Percentiles rank a stretch among this genome's conserved stretches.
Evolutionary conservation across 2,797 vertebrate species (phyloP).

Genomic region (Hypotaenidia okinawae): DNA sequence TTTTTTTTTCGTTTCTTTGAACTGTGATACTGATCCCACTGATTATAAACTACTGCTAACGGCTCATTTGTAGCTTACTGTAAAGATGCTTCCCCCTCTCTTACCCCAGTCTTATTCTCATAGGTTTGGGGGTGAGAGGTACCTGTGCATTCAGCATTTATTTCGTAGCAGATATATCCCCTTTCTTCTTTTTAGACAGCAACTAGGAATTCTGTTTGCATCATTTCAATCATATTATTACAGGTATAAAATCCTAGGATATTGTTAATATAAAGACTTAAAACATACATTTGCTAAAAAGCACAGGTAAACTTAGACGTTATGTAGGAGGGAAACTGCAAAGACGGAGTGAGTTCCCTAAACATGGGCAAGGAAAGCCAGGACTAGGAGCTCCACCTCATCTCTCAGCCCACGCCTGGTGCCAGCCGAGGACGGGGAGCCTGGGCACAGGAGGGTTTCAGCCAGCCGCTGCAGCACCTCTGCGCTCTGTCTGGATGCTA

Average conservation of each 20-base stretch:
- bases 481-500: neutral
- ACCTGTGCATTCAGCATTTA: slow-evolving; percentile 6
- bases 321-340: neutral
- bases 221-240: neutral
- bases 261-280: neutral
- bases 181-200: neutral
- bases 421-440: fast-evolving
- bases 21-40: neutral
- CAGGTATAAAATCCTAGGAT: neutral
- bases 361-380: neutral
- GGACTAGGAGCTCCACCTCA: neutral
- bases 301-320: neutral
- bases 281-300: neutral
- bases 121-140: neutral
- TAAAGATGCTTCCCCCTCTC: neutral
- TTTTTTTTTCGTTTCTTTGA: neutral
- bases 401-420: neutral
- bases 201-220: neutral
- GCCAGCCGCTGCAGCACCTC: neutral
- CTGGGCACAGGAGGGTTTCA: neutral
- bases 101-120: slow-evolving; percentile 20
- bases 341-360: neutral
- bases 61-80: neutral
- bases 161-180: neutral
- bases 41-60: slow-evolving; percentile 19